A percentile compares a stretch with the other conserved stretches of the same genome.
Evolutionary conservation across 2,797 vertebrate genomes (phyloP).

Genomic region (Denticeps clupeoides): DNA sequence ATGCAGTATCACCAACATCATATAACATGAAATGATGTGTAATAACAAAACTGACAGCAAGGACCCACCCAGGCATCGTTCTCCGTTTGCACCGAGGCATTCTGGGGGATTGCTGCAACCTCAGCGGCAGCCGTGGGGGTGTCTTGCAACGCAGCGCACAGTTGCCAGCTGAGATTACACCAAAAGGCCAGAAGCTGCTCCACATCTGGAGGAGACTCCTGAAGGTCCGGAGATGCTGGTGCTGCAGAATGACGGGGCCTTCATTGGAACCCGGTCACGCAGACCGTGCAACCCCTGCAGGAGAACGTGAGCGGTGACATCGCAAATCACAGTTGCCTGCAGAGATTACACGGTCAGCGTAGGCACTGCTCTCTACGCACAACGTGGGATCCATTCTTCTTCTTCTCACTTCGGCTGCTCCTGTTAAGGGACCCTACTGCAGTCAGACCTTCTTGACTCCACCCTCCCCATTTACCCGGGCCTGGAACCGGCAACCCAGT

Average conservation of each 20-base stretch:
- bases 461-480: too few relatives aligned
- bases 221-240: background rate
- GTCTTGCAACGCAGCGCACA: conserved; percentile 68
- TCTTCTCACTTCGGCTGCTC: too few relatives aligned
- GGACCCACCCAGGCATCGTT: background rate
- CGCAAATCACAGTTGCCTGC: conserved; percentile 80
- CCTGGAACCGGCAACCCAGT: too few relatives aligned
- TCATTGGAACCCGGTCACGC: conserved; percentile 12
- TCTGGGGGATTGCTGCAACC: conserved; percentile 48
- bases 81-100: background rate
- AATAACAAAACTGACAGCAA: too few relatives aligned
- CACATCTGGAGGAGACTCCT: conserved; percentile 40
- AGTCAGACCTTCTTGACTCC: too few relatives aligned
- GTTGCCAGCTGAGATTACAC: conserved; percentile 98
- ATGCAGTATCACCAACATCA: conserved; percentile 99
- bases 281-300: conserved; percentile 72
- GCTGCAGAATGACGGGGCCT: background rate
- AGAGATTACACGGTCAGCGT: conserved; percentile 77
- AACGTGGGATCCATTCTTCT: too few relatives aligned
- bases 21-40: too few relatives aligned
- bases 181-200: conserved; percentile 60
- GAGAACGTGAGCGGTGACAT: conserved; percentile 66
- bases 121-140: conserved; percentile 71
- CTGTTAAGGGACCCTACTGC: too few relatives aligned
- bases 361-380: background rate